phyloP scores from a whole-genome alignment of 2,888 invertebrate species.

The Eugnorisma glareosa region DNA sequence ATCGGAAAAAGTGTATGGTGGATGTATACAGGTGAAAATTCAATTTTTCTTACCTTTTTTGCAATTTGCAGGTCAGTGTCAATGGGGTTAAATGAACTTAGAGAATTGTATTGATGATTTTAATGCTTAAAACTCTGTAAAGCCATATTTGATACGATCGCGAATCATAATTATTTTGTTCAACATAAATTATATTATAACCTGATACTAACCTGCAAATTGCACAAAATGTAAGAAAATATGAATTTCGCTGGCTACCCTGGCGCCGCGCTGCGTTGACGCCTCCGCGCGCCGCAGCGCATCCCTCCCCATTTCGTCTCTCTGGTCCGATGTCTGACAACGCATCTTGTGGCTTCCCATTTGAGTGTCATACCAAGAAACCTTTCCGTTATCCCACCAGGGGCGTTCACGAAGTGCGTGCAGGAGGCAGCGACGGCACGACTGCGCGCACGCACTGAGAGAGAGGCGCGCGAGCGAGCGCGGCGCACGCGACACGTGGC shows the following conservation, averaged over 20 bases:
- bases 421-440: slow-evolving; percentile 76
- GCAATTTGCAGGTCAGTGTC: too few species aligned
- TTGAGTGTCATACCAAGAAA: neutral
- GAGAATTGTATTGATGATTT: too few species aligned
- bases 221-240: too few species aligned
- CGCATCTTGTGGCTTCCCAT: neutral
- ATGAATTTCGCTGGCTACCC: too few species aligned
- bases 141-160: too few species aligned
- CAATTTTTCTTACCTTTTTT: too few species aligned
- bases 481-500: slow-evolving; percentile 80
- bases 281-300: neutral
- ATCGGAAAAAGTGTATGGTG: neutral
- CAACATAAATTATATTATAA: too few species aligned
- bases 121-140: too few species aligned
- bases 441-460: slow-evolving; percentile 76
- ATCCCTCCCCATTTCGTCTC: neutral
- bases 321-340: neutral
- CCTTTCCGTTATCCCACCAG: slow-evolving; percentile 61
- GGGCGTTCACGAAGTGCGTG: slow-evolving; percentile 82
- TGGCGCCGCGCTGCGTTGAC: neutral
- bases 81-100: too few species aligned
- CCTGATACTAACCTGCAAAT: too few species aligned
- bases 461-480: slow-evolving; percentile 79
- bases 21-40: neutral
- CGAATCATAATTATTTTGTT: too few species aligned